A percentile compares a stretch with the other conserved stretches of the same genome.
Conservation (phyloP, 2,797 vertebrate genomes). For the Phoebastria nigripes region DNA sequence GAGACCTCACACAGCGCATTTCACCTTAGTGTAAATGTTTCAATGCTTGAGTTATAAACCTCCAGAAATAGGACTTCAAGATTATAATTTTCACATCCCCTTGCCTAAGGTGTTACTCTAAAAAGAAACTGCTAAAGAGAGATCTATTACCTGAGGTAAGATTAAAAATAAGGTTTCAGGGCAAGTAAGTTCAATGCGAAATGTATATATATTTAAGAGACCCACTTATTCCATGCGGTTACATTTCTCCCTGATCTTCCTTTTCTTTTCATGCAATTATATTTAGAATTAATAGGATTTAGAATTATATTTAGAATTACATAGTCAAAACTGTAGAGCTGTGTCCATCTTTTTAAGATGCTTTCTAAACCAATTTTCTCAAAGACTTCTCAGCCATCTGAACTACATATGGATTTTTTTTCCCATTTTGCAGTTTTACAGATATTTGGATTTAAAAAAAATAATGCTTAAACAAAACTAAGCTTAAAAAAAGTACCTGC, state of each 20-base stretch:
- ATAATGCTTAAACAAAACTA: background rate
- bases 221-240: background rate
- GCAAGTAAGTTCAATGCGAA: background rate
- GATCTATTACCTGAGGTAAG: background rate
- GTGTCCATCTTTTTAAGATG: background rate
- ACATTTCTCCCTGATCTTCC: background rate
- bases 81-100: background rate
- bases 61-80: background rate
- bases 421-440: background rate
- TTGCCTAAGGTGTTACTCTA: background rate
- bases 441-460: background rate
- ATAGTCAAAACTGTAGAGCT: background rate
- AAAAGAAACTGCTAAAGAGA: constrained; percentile 4
- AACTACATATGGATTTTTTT: background rate
- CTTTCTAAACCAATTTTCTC: background rate
- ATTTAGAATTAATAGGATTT: constrained; percentile 15
- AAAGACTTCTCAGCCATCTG: background rate
- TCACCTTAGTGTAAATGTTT: background rate
- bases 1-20: background rate
- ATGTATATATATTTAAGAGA: background rate
- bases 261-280: background rate
- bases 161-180: constrained; percentile 10
- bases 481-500: background rate
- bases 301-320: constrained; percentile 2
- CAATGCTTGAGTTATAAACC: background rate